Evolutionary conservation across 2,797 vertebrate genomes (phyloP).

Genomic region (Leuciscus waleckii): DNA sequence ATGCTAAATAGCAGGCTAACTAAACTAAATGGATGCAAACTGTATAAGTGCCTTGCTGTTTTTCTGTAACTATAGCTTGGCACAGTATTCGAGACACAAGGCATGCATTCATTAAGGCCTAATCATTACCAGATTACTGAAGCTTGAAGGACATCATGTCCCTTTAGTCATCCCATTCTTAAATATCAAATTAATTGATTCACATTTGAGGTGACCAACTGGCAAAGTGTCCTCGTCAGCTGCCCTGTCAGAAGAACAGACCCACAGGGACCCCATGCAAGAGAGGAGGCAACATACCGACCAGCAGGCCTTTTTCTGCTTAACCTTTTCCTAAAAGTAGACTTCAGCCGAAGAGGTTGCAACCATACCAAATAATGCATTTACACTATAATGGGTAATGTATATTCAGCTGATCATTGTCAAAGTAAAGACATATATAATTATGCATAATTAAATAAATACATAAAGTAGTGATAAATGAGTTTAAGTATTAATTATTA

Average conservation of each 20-base stretch:
- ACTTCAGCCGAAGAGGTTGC: constrained; percentile 72
- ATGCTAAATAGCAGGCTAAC: no score
- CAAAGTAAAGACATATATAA: neutral
- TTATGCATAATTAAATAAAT: neutral
- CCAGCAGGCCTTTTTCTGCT: constrained; percentile 70
- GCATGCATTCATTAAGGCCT: constrained; percentile 19
- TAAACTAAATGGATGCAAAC: no score
- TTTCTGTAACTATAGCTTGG: neutral
- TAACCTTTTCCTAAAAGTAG: constrained; percentile 80
- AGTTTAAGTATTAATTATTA: neutral
- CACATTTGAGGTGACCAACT: constrained; percentile 76
- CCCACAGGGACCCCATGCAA: constrained; percentile 52
- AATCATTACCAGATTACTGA: constrained; percentile 33
- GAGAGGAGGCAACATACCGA: constrained; percentile 63
- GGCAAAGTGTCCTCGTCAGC: constrained; percentile 75
- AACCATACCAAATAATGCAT: constrained; percentile 44
- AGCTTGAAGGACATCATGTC: constrained; percentile 31
- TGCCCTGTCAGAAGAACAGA: constrained; percentile 62
- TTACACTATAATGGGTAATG: constrained; percentile 6
- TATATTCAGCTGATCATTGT: neutral
- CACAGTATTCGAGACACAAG: constrained; percentile 4
- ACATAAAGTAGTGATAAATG: neutral
- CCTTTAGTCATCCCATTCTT: constrained; percentile 48
- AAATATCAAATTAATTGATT: constrained; percentile 75
- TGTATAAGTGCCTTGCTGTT: neutral